A percentile compares a stretch with the other conserved stretches of the same genome.
Evolutionary conservation across 2,113 vertebrate species (phyloP).

Genomic region (Nyctereutes procyonoides): DNA sequence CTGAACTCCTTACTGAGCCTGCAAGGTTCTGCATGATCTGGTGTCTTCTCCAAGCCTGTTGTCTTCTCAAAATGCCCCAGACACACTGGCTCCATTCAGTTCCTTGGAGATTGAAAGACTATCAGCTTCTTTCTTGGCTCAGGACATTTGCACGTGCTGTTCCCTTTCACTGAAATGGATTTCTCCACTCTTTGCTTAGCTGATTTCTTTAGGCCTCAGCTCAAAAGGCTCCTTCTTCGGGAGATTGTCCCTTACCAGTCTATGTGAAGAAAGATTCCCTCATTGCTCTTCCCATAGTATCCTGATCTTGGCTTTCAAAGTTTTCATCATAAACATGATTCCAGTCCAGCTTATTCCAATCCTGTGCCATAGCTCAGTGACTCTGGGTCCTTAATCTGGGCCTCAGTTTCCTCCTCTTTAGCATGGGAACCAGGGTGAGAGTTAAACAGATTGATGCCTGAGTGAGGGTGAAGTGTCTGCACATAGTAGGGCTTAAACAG

Average conservation of each 20-base stretch:
- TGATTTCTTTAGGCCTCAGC: not conserved
- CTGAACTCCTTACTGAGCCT: not conserved
- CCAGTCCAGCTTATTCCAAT: not conserved
- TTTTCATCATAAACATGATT: not conserved
- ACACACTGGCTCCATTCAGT: not conserved
- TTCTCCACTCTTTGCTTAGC: not conserved
- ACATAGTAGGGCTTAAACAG: rapidly evolving
- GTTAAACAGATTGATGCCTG: not conserved
- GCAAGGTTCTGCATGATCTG: not conserved
- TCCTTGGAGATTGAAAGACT: not conserved
- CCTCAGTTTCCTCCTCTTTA: not conserved
- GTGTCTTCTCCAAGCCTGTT: not conserved
- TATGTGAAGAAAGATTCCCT: not conserved
- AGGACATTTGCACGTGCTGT: not conserved
- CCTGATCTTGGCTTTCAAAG: not conserved
- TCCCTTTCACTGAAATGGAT: not conserved
- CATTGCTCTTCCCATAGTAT: not conserved
- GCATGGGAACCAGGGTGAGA: not conserved
- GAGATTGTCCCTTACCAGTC: not conserved
- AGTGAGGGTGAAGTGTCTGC: not conserved
- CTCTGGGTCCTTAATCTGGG: not conserved
- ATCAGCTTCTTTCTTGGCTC: not conserved
- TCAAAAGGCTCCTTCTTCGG: not conserved
- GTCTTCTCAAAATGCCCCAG: not conserved
- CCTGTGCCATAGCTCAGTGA: rapidly evolving